A percentile compares a stretch with the other conserved stretches of the same genome.
These are phyloP conservation scores for Cephalopterus ornatus DNA, from an alignment of 2,113 vertebrate genomes.

Conservation along the genomic window DNA sequence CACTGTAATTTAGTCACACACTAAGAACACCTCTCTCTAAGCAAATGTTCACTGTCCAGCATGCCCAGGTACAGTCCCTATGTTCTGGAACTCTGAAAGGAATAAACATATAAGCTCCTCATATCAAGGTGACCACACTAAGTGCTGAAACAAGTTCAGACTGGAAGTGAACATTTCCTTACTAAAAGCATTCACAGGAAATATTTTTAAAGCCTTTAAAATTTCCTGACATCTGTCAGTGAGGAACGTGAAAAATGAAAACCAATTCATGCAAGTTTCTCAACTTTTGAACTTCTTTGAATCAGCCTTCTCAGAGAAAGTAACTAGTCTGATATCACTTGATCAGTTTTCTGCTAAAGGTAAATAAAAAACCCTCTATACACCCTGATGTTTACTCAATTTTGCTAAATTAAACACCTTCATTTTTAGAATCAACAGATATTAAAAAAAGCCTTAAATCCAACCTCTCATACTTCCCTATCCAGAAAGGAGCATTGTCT, in stretches of 20 bases:
- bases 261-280: background rate
- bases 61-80: background rate
- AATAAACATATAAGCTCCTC: background rate
- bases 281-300: background rate
- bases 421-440: background rate
- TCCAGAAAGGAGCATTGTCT: background rate
- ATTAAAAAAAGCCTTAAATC: background rate
- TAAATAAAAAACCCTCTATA: background rate
- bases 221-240: background rate
- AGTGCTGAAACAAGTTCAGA: background rate
- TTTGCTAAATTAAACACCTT: background rate
- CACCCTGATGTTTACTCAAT: fast-evolving
- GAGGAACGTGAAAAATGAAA: background rate
- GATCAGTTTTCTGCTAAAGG: background rate
- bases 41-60: background rate
- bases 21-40: background rate
- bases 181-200: background rate
- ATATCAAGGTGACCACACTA: background rate
- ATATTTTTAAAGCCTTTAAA: constrained; percentile 3
- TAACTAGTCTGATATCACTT: background rate
- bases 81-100: background rate
- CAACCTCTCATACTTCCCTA: background rate
- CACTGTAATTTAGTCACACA: background rate
- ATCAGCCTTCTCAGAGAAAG: background rate
- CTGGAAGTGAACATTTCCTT: background rate